A percentile compares a stretch with the other conserved stretches of the same genome.
Conservation (phyloP, 2,888 invertebrate genomes). For the Ornithoptera alexandrae region DNA sequence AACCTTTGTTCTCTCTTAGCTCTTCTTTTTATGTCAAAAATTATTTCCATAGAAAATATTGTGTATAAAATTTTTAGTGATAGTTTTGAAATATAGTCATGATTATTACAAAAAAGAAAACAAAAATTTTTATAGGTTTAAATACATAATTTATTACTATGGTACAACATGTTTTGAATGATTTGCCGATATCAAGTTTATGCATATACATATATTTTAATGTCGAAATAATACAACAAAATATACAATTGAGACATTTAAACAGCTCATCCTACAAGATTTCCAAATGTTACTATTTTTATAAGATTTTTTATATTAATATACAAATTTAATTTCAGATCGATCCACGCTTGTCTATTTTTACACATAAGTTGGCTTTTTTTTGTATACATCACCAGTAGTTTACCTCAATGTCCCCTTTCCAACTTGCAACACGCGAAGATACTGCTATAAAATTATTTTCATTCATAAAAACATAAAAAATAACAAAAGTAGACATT, state of each 20-base stretch:
- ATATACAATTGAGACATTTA: slow-evolving; percentile 40
- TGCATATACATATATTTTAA: slow-evolving; percentile 34
- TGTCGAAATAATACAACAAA: slow-evolving; percentile 36
- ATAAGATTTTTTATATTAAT: slow-evolving; percentile 34
- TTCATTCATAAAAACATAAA: slow-evolving; percentile 73
- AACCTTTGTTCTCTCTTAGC: too few species aligned
- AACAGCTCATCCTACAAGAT: slow-evolving; percentile 31
- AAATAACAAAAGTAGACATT: slow-evolving; percentile 59
- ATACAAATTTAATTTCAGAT: slow-evolving; percentile 35
- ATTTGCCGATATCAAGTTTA: slow-evolving; percentile 47
- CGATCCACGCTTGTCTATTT: slow-evolving; percentile 49
- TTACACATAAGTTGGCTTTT: slow-evolving; percentile 38
- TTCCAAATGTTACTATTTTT: slow-evolving; percentile 36
- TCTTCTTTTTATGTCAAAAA: too few species aligned
- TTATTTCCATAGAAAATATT: too few species aligned
- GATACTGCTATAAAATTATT: slow-evolving; percentile 49
- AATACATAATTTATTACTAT: slow-evolving; percentile 80
- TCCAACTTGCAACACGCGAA: slow-evolving; percentile 44
- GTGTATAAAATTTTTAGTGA: too few species aligned
- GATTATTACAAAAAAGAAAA: background rate
- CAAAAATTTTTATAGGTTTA: slow-evolving; percentile 46
- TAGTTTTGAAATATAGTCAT: too few species aligned
- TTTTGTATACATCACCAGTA: slow-evolving; percentile 48
- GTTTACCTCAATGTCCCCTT: slow-evolving; percentile 23
- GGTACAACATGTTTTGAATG: slow-evolving; percentile 74